Conservation (phyloP, 2,113 vertebrate genomes). For the Pyxicephalus adspersus region DNA sequence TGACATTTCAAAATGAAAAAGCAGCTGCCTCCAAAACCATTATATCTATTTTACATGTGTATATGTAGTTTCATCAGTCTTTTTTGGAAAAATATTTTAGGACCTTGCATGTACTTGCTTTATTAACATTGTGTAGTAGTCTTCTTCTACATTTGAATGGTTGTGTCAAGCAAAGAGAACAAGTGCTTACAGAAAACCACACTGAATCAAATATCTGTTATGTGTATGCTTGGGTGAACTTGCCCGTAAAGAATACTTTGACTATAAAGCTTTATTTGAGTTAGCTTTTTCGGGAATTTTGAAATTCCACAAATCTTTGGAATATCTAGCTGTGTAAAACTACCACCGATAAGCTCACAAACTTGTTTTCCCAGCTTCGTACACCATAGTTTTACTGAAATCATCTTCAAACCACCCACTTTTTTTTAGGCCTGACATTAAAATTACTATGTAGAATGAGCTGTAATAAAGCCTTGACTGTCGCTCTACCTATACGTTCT, state of each 20-base stretch:
- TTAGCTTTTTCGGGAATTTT: neutral
- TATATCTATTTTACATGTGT: too few species aligned
- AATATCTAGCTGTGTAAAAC: slow-evolving; percentile 13
- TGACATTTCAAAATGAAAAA: too few species aligned
- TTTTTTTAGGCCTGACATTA: slow-evolving; percentile 42
- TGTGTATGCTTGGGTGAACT: too few species aligned
- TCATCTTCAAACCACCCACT: slow-evolving; percentile 23
- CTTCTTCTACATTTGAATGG: too few species aligned
- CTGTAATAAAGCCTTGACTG: slow-evolving; percentile 17
- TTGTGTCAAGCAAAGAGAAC: too few species aligned
- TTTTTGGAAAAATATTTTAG: too few species aligned
- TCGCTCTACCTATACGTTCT: slow-evolving; percentile 14
- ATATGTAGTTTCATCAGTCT: too few species aligned
- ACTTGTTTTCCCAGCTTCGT: slow-evolving; percentile 12
- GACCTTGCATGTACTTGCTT: too few species aligned
- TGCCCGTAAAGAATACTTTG: neutral
- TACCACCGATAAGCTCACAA: slow-evolving; percentile 9
- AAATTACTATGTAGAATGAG: slow-evolving; percentile 29
- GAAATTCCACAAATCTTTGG: neutral
- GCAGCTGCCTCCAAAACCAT: too few species aligned
- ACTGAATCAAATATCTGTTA: too few species aligned
- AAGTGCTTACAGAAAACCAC: too few species aligned
- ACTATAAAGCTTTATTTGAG: neutral
- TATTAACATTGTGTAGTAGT: too few species aligned
- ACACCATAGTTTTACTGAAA: slow-evolving; percentile 35